Evolutionary conservation across 2,113 vertebrate species (phyloP).

Genomic region (Callopanchax toddi): DNA sequence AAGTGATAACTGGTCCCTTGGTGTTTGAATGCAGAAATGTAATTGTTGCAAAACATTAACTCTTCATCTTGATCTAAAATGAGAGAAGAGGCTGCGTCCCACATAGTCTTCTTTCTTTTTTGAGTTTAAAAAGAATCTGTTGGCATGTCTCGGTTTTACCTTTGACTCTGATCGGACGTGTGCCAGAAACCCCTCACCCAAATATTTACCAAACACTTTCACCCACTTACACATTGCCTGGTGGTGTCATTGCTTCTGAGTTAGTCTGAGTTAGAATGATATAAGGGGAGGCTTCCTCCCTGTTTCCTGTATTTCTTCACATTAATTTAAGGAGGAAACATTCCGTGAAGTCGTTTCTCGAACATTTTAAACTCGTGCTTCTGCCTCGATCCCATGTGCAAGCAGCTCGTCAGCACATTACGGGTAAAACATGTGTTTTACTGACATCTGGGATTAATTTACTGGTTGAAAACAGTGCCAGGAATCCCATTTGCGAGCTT

Average conservation of each 20-base stretch:
- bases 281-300: conserved; percentile 11
- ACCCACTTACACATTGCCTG: conserved; percentile 49
- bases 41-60: not conserved
- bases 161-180: conserved; percentile 49
- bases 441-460: conserved; percentile 23
- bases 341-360: conserved; percentile 2
- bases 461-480: not conserved
- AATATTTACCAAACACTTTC: conserved; percentile 65
- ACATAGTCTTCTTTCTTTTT: conserved; percentile 41
- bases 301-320: conserved; percentile 28
- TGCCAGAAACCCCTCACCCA: conserved; percentile 32
- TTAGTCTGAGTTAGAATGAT: conserved; percentile 27
- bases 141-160: conserved; percentile 5
- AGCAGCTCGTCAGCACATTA: not conserved
- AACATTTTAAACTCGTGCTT: conserved; percentile 18
- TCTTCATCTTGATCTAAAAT: conserved; percentile 15
- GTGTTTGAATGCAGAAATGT: not conserved
- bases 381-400: not conserved
- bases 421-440: conserved; percentile 11
- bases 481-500: conserved; percentile 30
- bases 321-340: conserved; percentile 40
- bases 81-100: conserved; percentile 1
- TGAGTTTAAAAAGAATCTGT: conserved; percentile 60
- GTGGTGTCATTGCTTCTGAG: not conserved
- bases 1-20: not conserved